These are phyloP conservation scores for Wiebesia pumilae DNA, from an alignment of 1,140 invertebrate species.

Conservation along the genomic window DNA sequence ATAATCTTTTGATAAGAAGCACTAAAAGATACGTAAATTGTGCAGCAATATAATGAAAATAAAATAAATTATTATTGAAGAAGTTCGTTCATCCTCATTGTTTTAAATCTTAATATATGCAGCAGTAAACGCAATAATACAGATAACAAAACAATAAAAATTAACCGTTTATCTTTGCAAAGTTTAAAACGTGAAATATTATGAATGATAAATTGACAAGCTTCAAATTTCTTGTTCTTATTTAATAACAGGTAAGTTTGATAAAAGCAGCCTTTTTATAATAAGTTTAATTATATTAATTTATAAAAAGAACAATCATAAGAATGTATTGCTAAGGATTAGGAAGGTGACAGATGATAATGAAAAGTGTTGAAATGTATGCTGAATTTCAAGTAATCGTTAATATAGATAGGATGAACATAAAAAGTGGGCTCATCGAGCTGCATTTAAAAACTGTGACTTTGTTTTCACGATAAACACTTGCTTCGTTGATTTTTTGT, in stretches of 20 bases:
- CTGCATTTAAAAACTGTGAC: background rate
- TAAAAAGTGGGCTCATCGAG: background rate
- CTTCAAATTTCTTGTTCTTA: no score
- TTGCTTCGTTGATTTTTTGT: background rate
- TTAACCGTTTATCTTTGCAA: background rate
- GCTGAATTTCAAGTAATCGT: no score
- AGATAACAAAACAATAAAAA: background rate
- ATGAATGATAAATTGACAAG: background rate
- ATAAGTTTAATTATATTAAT: no score
- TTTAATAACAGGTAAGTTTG: no score
- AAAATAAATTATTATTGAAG: background rate
- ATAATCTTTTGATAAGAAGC: background rate
- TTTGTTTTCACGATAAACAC: background rate
- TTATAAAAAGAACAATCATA: no score
- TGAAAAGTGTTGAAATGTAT: no score
- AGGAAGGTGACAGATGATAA: no score
- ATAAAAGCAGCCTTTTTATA: no score
- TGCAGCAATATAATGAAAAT: background rate
- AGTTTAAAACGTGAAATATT: background rate
- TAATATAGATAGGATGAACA: no score
- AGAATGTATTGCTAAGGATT: no score
- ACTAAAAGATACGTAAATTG: background rate
- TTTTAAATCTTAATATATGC: background rate
- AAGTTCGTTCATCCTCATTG: background rate
- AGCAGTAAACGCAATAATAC: background rate